Evolutionary conservation across 2,797 vertebrate species (phyloP).

Genomic region (Brachyalestes nurse): DNA sequence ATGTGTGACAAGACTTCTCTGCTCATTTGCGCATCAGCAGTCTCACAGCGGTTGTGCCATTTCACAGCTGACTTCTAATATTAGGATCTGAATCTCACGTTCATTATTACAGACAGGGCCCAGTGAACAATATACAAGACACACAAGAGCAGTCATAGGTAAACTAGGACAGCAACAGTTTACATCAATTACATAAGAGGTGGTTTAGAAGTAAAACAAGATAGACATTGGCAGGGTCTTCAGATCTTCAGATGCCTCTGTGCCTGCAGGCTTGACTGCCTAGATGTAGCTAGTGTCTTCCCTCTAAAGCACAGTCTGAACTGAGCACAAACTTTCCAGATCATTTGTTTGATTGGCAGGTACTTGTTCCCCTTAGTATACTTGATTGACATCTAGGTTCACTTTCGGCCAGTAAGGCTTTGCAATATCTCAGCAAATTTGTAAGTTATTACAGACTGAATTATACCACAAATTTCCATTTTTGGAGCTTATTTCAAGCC

Average conservation of each 20-base stretch:
- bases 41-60: not conserved
- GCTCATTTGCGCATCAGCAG: constrained; percentile 1
- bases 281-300: not conserved
- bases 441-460: not conserved
- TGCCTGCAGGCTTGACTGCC: not conserved
- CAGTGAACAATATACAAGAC: not conserved
- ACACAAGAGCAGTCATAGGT: not conserved
- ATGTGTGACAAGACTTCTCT: constrained; percentile 1
- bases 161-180: not conserved
- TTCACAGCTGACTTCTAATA: constrained; percentile 4
- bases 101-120: not conserved
- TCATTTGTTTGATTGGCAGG: not conserved
- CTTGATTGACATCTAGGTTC: not conserved
- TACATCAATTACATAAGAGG: constrained; percentile 6
- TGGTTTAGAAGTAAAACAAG: not conserved
- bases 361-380: not conserved
- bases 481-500: not conserved
- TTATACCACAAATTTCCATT: constrained; percentile 2
- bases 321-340: too few species aligned
- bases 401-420: not conserved
- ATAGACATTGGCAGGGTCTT: not conserved
- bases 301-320: not conserved
- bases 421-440: not conserved
- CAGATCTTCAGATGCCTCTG: not conserved
- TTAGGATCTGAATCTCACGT: not conserved